Conservation (phyloP, 1,140 invertebrate genomes). For the Drosophila tropicalis region DNA sequence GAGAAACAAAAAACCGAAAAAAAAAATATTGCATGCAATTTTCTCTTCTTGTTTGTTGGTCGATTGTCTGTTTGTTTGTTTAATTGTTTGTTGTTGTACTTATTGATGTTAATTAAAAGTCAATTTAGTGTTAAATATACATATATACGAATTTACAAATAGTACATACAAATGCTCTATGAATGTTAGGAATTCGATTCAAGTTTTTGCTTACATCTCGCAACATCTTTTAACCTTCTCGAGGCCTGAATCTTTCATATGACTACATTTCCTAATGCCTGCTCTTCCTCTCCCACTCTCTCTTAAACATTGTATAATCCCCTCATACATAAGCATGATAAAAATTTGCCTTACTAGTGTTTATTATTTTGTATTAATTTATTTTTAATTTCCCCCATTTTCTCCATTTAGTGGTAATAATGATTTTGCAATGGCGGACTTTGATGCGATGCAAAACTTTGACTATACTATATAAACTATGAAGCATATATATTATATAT, state of each 20-base stretch:
- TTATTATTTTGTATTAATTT: constrained; percentile 53
- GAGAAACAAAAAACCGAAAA: not conserved
- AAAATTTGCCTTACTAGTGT: constrained; percentile 8
- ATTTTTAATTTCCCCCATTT: constrained; percentile 32
- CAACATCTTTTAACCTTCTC: not conserved
- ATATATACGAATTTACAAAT: not conserved
- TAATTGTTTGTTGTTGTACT: constrained; percentile 39
- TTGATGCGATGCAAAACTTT: constrained; percentile 73
- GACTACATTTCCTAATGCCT: not conserved
- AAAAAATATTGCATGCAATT: constrained; percentile 26
- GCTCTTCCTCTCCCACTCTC: no score
- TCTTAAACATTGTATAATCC: not conserved
- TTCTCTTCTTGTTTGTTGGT: constrained; percentile 16
- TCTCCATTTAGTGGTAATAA: constrained; percentile 60
- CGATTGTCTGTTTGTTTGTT: constrained; percentile 32
- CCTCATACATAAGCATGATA: not conserved
- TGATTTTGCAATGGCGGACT: constrained; percentile 75
- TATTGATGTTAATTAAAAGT: constrained; percentile 26
- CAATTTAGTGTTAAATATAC: constrained; percentile 25
- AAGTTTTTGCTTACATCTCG: not conserved
- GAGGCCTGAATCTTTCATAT: not conserved
- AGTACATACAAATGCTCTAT: not conserved
- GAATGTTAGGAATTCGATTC: not conserved
- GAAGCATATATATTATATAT: constrained; percentile 30
- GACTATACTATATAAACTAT: constrained; percentile 62